Base-by-base conservation (phyloP, 2,888 invertebrate species). In the Zygothrica quintamaculata region DNA sequence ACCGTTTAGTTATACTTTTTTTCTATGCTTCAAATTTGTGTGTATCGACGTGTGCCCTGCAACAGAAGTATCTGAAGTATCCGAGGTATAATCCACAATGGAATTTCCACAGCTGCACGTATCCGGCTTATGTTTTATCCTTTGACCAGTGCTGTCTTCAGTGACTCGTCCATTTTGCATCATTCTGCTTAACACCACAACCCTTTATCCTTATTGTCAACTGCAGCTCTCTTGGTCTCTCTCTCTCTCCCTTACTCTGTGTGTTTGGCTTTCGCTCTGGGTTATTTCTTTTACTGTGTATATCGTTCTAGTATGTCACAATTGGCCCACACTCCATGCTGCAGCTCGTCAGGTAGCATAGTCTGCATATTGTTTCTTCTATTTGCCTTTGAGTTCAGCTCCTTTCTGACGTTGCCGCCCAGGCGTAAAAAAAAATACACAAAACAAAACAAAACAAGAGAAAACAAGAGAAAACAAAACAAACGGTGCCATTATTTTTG, bases 401-500 rank as follows among this genome's bases (percentile, higher is more conserved):
- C 48, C 47, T 48, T 53, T 60, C 57, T 42, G 47, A 53, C 46
- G 52, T 42, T 65, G 40, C 53, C 55, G 50, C 46, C 84, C 51
- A 68, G 72, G 65, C 67, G 72, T 57, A 60, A 60, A 9, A 55
- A 47, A 52, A 43, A 25, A 47, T 33, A 42, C 15, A 29, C 43
- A 43, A 44, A 50, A 12, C 43, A 40, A 37, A 37, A 2, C 29
- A 33, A 12, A 26, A 61, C 15, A 56, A 31, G 50, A 22, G 8
- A 29, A 73, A 46, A 56, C 50, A 55, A n/a, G n/a, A n/a, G n/a
- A n/a, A n/a, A 74, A 76, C 66, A 72, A 84, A 72, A 70, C 81
- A 81, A 74, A 71, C 79, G 82, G 58, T 62, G 86, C 69, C 65
- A 74, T 84, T 84, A 77, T 84, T 87, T 74, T 73, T 58, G 64